Conservation (phyloP, 2,888 invertebrate species). For the Ornithoptera alexandrae region DNA sequence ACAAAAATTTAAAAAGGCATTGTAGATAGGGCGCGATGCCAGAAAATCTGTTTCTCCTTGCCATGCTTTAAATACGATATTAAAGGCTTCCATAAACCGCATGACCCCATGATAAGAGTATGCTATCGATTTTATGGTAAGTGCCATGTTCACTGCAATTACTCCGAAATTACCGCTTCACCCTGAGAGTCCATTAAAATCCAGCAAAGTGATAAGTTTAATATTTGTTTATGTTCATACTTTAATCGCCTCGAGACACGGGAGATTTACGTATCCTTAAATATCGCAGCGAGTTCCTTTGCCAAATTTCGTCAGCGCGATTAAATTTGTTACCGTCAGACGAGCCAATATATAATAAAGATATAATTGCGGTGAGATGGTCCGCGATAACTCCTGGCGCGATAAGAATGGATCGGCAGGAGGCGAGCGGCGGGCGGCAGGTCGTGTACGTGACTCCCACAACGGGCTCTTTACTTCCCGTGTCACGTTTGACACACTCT, state of each 20-base stretch:
- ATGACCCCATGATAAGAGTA: conserved; percentile 20
- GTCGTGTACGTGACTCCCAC: conserved; percentile 50
- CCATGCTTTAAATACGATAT: conserved; percentile 18
- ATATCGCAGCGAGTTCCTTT: conserved; percentile 11
- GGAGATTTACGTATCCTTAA: conserved; percentile 22
- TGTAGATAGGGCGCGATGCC: conserved; percentile 8
- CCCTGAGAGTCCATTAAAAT: conserved; percentile 27
- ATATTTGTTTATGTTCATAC: conserved; percentile 16
- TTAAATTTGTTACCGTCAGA: conserved; percentile 18
- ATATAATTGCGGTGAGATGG: conserved; percentile 58
- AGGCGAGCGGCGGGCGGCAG: conserved; percentile 47
- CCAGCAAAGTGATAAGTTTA: conserved; percentile 19
- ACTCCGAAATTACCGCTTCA: conserved; percentile 24
- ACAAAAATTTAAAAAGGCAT: conserved; percentile 12
- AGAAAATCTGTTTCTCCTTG: conserved; percentile 17
- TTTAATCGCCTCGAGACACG: conserved; percentile 22
- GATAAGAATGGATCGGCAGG: conserved; percentile 44
- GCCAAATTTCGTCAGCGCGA: conserved; percentile 19
- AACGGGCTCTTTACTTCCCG: conserved; percentile 50
- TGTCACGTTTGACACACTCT: conserved; percentile 69
- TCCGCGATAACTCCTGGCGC: conserved; percentile 35
- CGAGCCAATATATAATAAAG: conserved; percentile 16
- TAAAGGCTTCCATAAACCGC: conserved; percentile 24
- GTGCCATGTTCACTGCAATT: conserved; percentile 23
- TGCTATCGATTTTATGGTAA: conserved; percentile 29